phyloP scores from a whole-genome alignment of 2,113 vertebrate species.

The Scortum barcoo region DNA sequence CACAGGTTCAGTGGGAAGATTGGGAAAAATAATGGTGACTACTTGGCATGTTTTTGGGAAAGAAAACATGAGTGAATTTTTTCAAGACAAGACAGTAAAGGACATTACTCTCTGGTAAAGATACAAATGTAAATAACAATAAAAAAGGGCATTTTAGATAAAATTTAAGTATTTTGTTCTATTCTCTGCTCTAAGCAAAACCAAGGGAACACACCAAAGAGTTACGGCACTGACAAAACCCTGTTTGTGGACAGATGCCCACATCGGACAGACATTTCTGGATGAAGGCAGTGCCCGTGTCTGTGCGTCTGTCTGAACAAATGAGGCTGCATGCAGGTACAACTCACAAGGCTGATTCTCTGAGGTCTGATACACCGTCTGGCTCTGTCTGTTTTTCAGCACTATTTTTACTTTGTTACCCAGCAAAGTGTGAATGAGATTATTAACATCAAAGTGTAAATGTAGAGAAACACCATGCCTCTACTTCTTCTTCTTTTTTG shows the following conservation, averaged over 20 bases:
- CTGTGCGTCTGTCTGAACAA: neutral
- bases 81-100: neutral
- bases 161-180: neutral
- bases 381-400: conserved; percentile 16
- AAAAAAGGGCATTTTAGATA: neutral
- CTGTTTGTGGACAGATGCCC: neutral
- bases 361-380: conserved; percentile 19
- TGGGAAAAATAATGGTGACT: neutral
- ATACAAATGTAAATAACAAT: neutral
- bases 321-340: neutral
- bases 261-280: neutral
- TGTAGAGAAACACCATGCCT: conserved; percentile 48
- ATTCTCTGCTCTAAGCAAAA: no score
- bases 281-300: neutral
- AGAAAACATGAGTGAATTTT: neutral
- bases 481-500: conserved; percentile 29
- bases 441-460: conserved; percentile 80
- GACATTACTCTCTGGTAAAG: neutral
- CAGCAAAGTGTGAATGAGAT: conserved; percentile 71
- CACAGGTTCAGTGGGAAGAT: neutral
- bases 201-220: no score
- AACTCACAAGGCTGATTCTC: conserved; percentile 6
- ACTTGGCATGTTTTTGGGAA: no score
- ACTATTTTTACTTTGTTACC: conserved; percentile 50
- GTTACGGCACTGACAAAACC: no score